Conservation (phyloP, 2,113 vertebrate genomes). For the Merops nubicus region DNA sequence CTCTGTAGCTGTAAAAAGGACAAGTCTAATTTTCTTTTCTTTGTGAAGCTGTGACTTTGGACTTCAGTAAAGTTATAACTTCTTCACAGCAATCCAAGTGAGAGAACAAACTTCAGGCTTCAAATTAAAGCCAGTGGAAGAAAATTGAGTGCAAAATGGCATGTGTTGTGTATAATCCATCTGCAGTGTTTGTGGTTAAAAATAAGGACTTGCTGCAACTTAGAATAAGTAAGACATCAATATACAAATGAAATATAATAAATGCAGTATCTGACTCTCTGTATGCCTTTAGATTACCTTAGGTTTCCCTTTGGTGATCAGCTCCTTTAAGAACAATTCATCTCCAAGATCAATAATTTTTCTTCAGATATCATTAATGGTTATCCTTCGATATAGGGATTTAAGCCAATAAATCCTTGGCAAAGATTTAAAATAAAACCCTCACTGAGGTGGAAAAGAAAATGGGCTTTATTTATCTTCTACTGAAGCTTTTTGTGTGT, state of each 20-base stretch:
- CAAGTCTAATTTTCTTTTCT: constrained; percentile 3
- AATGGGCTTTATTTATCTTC: background rate
- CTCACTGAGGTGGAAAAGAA: background rate
- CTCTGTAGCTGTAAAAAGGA: background rate
- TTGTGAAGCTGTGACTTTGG: background rate
- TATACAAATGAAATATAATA: background rate
- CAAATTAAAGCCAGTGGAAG: background rate
- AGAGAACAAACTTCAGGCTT: background rate
- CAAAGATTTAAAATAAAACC: background rate
- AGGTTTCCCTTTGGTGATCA: background rate
- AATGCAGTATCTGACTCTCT: background rate
- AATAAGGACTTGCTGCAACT: background rate
- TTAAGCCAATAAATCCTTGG: background rate
- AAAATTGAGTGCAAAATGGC: background rate
- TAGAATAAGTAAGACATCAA: background rate
- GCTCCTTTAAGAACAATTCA: background rate
- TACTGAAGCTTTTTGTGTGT: background rate
- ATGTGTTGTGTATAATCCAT: background rate
- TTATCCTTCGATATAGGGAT: background rate
- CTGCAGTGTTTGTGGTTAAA: background rate
- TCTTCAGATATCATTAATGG: background rate
- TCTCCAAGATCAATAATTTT: background rate
- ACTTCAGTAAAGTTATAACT: background rate
- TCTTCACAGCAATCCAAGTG: background rate
- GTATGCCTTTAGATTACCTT: background rate